Percentiles rank a stretch among this genome's conserved stretches.
These are phyloP conservation scores for Cantharis flavilabris DNA, from an alignment of 2,888 invertebrate genomes.

Conservation along the genomic window DNA sequence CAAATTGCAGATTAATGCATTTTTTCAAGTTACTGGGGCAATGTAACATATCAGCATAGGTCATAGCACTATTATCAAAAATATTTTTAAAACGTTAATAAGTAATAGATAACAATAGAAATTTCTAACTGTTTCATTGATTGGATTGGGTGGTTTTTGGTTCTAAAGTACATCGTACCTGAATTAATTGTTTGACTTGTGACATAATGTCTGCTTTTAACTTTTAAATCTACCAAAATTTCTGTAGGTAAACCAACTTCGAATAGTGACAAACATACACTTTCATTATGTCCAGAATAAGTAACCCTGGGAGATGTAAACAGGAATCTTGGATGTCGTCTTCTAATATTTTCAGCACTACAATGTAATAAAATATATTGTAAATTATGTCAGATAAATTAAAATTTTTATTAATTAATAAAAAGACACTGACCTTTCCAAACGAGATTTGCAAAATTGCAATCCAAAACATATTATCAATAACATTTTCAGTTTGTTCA, in stretches of 20 bases:
- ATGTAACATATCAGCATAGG: conserved; percentile 8
- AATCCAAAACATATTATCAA: neutral
- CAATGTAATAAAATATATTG: neutral
- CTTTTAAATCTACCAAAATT: conserved; percentile 47
- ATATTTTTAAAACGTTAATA: neutral
- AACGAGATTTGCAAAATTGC: neutral
- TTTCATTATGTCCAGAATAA: conserved; percentile 48
- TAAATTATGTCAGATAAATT: neutral
- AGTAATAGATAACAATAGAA: neutral
- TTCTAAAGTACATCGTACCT: conserved; percentile 38
- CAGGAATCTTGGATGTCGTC: conserved; percentile 44
- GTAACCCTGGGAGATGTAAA: conserved; percentile 49
- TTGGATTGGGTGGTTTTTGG: neutral
- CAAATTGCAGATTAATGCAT: neutral
- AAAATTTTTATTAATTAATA: neutral
- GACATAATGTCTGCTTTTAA: conserved; percentile 44
- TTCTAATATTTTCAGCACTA: conserved; percentile 26
- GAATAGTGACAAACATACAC: conserved; percentile 49
- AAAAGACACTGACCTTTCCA: conserved; percentile 18
- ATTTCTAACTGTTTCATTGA: neutral
- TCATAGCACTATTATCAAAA: conserved; percentile 14
- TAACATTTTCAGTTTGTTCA: neutral
- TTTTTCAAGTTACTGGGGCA: conserved; percentile 24
- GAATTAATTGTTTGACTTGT: conserved; percentile 43
- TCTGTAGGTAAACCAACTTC: conserved; percentile 41